phyloP scores from a whole-genome alignment of 2,888 invertebrate species.

The Pollenia amentaria region DNA sequence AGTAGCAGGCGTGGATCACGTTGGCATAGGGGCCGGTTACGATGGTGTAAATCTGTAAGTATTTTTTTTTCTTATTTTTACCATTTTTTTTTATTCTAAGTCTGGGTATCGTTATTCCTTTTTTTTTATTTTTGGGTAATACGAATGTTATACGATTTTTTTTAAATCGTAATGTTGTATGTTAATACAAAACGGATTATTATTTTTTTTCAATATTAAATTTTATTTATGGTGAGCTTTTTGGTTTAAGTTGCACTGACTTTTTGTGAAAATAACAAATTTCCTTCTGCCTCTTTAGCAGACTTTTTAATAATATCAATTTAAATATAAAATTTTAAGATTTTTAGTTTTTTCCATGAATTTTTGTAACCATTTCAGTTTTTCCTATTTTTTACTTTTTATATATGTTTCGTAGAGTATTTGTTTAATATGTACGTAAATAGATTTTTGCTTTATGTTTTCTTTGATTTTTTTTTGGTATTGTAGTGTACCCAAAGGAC shows the following conservation, averaged over 20 bases:
- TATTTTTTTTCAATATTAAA: conserved; percentile 17
- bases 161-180: conserved; percentile 4
- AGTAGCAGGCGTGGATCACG: conserved; percentile 93
- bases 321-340: conserved; percentile 81
- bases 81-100: conserved; percentile 10
- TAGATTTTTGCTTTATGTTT: conserved; percentile 42
- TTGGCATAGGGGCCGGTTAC: conserved; percentile 94
- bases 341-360: not conserved
- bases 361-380: not conserved
- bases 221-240: conserved; percentile 50
- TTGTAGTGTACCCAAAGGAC: conserved; percentile 88
- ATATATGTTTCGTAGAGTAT: not conserved
- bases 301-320: conserved; percentile 75
- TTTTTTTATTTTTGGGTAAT: not conserved
- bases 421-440: conserved; percentile 32
- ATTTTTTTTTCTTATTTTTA: conserved; percentile 63
- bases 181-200: conserved; percentile 24
- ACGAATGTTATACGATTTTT: not conserved
- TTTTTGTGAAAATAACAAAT: not conserved
- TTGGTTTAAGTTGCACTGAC: conserved; percentile 1
- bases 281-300: not conserved
- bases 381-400: not conserved
- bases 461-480: conserved; percentile 34
- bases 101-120: not conserved
- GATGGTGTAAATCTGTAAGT: conserved; percentile 96